Percentiles rank a stretch among this genome's conserved stretches.
phyloP scores from a whole-genome alignment of 2,797 vertebrate genomes.

The Bovichtus diacanthus region DNA sequence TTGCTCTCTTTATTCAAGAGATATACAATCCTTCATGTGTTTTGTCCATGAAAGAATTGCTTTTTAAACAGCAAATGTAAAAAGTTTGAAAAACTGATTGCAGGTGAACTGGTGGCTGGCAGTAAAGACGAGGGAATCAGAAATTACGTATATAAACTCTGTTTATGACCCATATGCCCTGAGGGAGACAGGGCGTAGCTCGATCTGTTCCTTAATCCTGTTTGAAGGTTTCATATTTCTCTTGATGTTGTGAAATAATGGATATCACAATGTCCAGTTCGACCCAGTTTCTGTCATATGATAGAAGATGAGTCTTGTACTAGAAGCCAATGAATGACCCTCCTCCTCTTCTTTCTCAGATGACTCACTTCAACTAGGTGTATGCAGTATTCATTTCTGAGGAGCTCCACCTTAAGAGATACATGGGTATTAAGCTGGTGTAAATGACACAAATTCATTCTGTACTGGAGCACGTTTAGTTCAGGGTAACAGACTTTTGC shows the following conservation, averaged over 20 bases:
- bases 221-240: neutral
- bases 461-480: neutral
- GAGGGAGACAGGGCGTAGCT: neutral
- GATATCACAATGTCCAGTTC: neutral
- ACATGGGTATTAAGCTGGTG: neutral
- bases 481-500: neutral
- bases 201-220: neutral
- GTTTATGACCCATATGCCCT: neutral
- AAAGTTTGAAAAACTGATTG: neutral
- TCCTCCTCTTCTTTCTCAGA: neutral
- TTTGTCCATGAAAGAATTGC: neutral
- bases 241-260: neutral
- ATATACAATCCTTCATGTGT: neutral
- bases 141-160: neutral
- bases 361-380: neutral
- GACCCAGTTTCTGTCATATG: neutral
- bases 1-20: too few relatives aligned
- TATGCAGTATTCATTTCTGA: slow-evolving; percentile 1
- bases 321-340: neutral
- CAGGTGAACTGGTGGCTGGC: neutral
- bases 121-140: too few relatives aligned
- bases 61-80: neutral
- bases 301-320: neutral
- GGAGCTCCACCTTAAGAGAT: slow-evolving; percentile 3
- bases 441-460: neutral